Evolutionary conservation across 2,888 invertebrate species (phyloP), one percentile per base, ranked within the genome.

Genomic region (Chrysolina oricalcia): DNA sequence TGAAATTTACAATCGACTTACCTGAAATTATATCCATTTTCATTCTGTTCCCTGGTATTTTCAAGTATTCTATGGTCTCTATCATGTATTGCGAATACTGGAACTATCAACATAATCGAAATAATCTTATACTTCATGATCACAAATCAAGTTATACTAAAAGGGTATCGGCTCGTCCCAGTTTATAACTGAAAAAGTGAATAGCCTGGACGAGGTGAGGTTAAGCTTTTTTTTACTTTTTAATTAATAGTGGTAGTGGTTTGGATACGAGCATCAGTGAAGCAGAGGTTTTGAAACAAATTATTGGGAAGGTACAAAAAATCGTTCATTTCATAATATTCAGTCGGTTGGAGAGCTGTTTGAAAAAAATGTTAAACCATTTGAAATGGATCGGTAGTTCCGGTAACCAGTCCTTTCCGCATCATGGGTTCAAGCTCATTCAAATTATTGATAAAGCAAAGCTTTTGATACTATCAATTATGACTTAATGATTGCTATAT

Each of bases 81-180:
- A 2, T 48, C 17, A 17, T 3, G 35, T 35, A 17, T 17, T 17
- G 48, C 48, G 48, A 10, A 6, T 17, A 17, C 17, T 6, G 17
- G 17, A 48, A 48, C 2, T 0, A 48, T n/a, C 48, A 48, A 11
- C 1, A 48, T 2, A 10, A 48, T 3, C 17, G 17, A 8, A 19
- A 48, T 48, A 6, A 35, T 35, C 35, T n/a, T n/a, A n/a, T n/a
- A n/a, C n/a, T 35, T 35, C 35, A 35, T 35, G 35, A 6, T 35
- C 35, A 35, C 35, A 0, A 3, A 35, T 6, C 35, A 35, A 35
- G 35, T 35, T 6, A 35, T 6, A 48, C 48, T 48, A 17, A 6
- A 48, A 48, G 8, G 17, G n/a, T 10, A 53, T 74, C 81, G n/a
- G 84, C 84, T 76, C 85, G 82, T 65, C 83, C 84, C 46, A 80